Evolutionary conservation across 2,888 invertebrate species (phyloP), one percentile per base, ranked within the genome.

Genomic region (Oxystoma pomonae): DNA sequence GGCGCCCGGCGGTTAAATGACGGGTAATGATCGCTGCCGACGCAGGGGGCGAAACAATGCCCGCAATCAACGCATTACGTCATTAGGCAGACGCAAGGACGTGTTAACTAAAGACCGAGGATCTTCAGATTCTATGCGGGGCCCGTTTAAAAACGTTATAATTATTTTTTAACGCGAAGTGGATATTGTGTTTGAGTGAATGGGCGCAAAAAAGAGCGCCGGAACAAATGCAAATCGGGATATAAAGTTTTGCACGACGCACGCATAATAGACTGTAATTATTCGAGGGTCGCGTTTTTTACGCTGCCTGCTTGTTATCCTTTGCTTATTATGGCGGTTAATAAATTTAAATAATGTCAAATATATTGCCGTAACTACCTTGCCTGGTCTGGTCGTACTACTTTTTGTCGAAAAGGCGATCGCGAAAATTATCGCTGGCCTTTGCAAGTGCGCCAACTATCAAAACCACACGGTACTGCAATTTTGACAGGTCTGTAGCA

Each of bases 41-140:
- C 72, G 70, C 70, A 70, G 68, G 72, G 76, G 77, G 75, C 73
- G 76, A 79, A 78, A 80, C 80, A 80, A 80, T 79, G 76, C 77
- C 35, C 35, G 77, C 78, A 79, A 80, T 80, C 80, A 80, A 75
- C 76, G 77, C 77, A 79, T 80, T 80, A 79, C 77, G 79, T 77
- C 78, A 78, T 79, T 78, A 70, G 75, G 55, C 57, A 50, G 16
- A 21, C 18, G 21, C 64, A 55, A 64, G 65, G 61, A 67, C 65
- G 67, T 67, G 67, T 66, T 67, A 66, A 68, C 63, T 65, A 64
- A 68, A 65, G 63, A 65, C 59, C 59, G 35, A 55, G 57, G 51
- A 17, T 19, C 53, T 16, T 53, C 53, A 53, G 5, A 19, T 19
- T 35, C 35, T 12, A 35, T 35, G 35, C 35, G 3, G 12, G 35